Evolutionary conservation across 2,113 vertebrate species (phyloP).

Genomic region (Rhinolophus sinicus): DNA sequence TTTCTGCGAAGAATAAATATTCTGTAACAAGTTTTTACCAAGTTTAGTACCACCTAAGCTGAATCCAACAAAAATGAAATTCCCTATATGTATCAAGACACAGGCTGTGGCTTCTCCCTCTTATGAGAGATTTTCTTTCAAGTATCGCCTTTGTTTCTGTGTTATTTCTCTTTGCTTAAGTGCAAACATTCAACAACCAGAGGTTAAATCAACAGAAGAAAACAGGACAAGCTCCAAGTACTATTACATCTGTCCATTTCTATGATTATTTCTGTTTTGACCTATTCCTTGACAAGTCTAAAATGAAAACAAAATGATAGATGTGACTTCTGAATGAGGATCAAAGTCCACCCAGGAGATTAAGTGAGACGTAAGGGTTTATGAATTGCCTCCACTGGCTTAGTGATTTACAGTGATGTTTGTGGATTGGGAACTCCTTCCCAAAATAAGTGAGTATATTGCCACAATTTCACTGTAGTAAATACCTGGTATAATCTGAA

Average conservation of each 20-base stretch:
- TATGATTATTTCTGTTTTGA: conserved; percentile 13
- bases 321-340: neutral
- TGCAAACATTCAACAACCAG: conserved; percentile 55
- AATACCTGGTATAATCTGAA: neutral
- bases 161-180: conserved; percentile 50
- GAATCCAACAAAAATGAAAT: neutral
- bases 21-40: neutral
- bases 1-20: neutral
- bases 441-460: neutral
- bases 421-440: neutral
- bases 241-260: conserved; percentile 52
- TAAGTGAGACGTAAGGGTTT: neutral
- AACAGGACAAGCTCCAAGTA: neutral
- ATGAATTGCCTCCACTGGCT: neutral
- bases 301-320: neutral
- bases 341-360: neutral
- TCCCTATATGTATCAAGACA: neutral
- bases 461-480: neutral
- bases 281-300: neutral
- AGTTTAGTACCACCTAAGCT: neutral
- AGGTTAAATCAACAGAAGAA: conserved; percentile 68
- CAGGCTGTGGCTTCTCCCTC: neutral
- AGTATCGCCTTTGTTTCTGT: conserved; percentile 29
- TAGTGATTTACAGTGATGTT: neutral
- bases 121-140: conserved; percentile 33